These are phyloP conservation scores for Kryptolebias ocellatus DNA, from an alignment of 2,797 vertebrate species.

Conservation along the genomic window DNA sequence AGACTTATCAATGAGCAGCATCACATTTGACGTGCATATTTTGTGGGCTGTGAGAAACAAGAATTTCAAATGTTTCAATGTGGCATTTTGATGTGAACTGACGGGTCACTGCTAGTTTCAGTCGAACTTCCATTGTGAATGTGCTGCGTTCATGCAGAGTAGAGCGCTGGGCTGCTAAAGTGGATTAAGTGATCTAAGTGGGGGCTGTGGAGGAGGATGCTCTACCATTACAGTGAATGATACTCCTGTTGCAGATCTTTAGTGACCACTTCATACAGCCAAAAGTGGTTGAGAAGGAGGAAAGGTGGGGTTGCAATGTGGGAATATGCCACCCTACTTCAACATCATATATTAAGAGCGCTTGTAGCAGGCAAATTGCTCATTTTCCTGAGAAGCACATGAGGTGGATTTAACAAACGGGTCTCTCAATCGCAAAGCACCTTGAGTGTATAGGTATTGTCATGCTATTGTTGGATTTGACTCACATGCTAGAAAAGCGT, in stretches of 20 bases:
- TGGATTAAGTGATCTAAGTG: constrained; percentile 75
- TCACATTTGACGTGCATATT: constrained; percentile 31
- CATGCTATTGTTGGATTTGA: constrained; percentile 6
- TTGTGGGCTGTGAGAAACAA: constrained; percentile 40
- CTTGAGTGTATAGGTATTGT: constrained; percentile 4
- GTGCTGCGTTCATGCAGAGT: constrained; percentile 53
- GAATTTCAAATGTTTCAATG: constrained; percentile 43
- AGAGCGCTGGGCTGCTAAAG: constrained; percentile 57
- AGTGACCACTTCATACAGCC: constrained; percentile 59
- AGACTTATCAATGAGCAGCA: neutral
- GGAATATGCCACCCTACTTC: constrained; percentile 72
- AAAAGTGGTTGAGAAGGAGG: constrained; percentile 68
- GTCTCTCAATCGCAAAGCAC: constrained; percentile 37
- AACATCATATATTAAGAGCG: constrained; percentile 69
- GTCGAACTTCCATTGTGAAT: constrained; percentile 55
- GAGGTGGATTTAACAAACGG: constrained; percentile 74
- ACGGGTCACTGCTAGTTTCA: constrained; percentile 53
- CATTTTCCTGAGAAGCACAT: constrained; percentile 65
- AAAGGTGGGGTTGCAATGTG: constrained; percentile 67
- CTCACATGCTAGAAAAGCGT: constrained; percentile 3
- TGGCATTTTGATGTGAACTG: constrained; percentile 58
- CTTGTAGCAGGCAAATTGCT: constrained; percentile 66
- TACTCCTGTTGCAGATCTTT: constrained; percentile 74
- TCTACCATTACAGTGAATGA: constrained; percentile 75
- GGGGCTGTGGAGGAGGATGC: constrained; percentile 77